Conservation (phyloP, 2,113 vertebrate genomes). For the Melanocharis versteri region DNA sequence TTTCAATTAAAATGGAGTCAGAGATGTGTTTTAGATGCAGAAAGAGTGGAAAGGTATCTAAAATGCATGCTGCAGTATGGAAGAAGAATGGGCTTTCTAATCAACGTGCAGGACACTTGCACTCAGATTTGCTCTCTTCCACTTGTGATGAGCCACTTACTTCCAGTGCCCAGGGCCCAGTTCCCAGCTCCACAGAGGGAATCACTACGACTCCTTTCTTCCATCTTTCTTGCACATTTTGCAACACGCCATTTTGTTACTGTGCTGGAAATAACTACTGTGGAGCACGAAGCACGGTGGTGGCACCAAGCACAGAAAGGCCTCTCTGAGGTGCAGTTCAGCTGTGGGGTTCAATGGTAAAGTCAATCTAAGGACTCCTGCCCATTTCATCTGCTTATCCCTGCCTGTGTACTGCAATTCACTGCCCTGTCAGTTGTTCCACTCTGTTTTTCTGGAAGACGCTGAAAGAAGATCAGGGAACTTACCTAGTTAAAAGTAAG, state of each 20-base stretch:
- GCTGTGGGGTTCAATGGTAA: not conserved
- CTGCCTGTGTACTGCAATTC: not conserved
- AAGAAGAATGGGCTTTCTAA: not conserved
- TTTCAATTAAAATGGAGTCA: not conserved
- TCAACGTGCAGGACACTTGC: not conserved
- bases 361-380: not conserved
- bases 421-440: not conserved
- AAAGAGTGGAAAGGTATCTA: not conserved
- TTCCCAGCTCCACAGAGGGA: not conserved
- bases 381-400: not conserved
- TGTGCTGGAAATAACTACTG: not conserved
- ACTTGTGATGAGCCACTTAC: not conserved
- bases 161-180: not conserved
- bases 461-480: not conserved
- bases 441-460: not conserved
- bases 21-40: not conserved
- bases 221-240: not conserved
- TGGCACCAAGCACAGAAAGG: accelerated
- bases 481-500: not conserved
- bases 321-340: not conserved
- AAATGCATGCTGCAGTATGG: not conserved
- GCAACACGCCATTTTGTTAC: not conserved
- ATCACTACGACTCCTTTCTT: not conserved
- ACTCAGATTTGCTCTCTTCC: not conserved
- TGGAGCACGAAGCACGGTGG: accelerated